Conservation (phyloP, 2,888 invertebrate genomes). For the Heteromurus nitidus region DNA sequence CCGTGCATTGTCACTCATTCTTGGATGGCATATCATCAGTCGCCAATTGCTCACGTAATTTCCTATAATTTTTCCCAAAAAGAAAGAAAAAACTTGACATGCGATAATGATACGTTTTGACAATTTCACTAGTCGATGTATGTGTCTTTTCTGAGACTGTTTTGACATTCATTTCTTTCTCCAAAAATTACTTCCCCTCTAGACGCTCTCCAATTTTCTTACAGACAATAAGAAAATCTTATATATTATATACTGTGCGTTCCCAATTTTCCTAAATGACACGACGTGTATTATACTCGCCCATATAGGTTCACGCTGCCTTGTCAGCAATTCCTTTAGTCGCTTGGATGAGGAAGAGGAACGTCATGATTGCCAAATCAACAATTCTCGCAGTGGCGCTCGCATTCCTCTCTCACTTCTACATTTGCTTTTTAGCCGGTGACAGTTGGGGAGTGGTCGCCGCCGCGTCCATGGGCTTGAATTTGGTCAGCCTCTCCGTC, state of each 20-base stretch:
- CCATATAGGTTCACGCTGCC: slow-evolving; percentile 42
- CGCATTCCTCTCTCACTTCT: slow-evolving; percentile 63
- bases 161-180: too few species aligned
- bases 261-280: too few species aligned
- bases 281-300: too few species aligned
- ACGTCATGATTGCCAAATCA: slow-evolving; percentile 61
- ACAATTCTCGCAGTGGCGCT: slow-evolving; percentile 47
- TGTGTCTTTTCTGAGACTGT: too few species aligned
- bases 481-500: slow-evolving; percentile 56
- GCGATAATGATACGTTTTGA: too few species aligned
- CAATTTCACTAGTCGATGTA: too few species aligned
- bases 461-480: slow-evolving; percentile 55
- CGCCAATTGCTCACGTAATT: slow-evolving; percentile 59
- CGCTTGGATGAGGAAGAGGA: slow-evolving; percentile 58
- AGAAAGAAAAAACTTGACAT: background rate
- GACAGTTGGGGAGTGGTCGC: slow-evolving; percentile 65
- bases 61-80: slow-evolving; percentile 14
- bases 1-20: slow-evolving; percentile 60
- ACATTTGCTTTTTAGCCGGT: slow-evolving; percentile 55
- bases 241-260: background rate
- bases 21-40: slow-evolving; percentile 61
- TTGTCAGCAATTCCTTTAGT: slow-evolving; percentile 56
- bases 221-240: background rate
- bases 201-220: background rate
- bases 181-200: too few species aligned